Conservation (phyloP, 2,113 vertebrate genomes). For the Amblyornis subalaris region DNA sequence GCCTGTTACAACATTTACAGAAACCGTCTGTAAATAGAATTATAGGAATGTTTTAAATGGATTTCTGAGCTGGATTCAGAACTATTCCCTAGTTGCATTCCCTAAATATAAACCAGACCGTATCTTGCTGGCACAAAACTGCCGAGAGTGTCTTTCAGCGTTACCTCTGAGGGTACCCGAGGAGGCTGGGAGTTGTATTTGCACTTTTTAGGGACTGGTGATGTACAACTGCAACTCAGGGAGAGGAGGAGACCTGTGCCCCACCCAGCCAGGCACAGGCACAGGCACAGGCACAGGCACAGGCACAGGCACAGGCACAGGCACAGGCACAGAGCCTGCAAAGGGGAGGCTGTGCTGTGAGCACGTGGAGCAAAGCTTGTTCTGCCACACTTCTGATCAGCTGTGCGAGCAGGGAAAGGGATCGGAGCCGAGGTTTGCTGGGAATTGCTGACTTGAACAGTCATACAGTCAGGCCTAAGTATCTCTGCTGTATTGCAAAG, state of each 20-base stretch:
- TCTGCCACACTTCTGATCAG: background rate
- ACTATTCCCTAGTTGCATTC: background rate
- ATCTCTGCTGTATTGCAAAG: background rate
- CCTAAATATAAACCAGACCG: background rate
- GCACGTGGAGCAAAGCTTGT: fast-evolving
- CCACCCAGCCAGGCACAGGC: background rate
- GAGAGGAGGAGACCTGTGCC: background rate
- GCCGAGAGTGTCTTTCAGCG: background rate
- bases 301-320: background rate
- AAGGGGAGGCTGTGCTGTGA: fast-evolving
- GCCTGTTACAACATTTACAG: background rate
- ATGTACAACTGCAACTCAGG: background rate
- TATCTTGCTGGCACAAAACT: background rate
- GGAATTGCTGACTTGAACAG: fast-evolving
- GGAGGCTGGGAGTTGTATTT: background rate
- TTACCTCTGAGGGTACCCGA: background rate
- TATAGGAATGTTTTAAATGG: background rate
- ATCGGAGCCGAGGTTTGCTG: background rate
- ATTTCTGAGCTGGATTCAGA: constrained; percentile 13
- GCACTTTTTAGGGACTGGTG: background rate
- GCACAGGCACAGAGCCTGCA: background rate
- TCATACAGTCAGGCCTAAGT: background rate
- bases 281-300: background rate
- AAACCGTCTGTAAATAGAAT: background rate
- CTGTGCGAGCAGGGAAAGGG: background rate